Conservation (phyloP, 2,113 vertebrate species). For the Phoxinus phoxinus region DNA sequence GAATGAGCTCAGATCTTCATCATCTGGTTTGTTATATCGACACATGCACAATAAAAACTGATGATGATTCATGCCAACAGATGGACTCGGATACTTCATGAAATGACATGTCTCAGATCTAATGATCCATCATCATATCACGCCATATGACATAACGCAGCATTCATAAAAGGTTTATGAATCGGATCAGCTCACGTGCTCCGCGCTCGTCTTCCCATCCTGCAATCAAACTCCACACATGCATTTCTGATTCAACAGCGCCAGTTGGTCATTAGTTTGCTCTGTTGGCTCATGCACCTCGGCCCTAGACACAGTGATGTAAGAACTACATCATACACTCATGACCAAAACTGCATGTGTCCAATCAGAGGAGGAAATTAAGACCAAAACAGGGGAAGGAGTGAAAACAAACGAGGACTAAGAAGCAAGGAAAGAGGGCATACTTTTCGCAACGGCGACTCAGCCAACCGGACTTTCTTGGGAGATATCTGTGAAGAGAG, state of each 20-base stretch:
- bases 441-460: constrained; percentile 83
- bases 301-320: not conserved
- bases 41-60: constrained; percentile 49
- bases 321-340: constrained; percentile 56
- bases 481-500: constrained; percentile 87
- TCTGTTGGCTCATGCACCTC: constrained; percentile 61
- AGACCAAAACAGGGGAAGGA: constrained; percentile 33
- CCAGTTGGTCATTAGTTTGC: too few species aligned
- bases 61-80: constrained; percentile 53
- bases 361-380: constrained; percentile 57
- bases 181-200: not conserved
- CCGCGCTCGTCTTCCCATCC: not conserved
- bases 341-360: constrained; percentile 68
- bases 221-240: not conserved
- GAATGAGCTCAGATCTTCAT: too few species aligned
- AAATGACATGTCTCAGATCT: constrained; percentile 46
- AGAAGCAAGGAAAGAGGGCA: constrained; percentile 72
- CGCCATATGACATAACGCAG: not conserved
- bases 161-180: constrained; percentile 36
- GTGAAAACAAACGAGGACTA: constrained; percentile 57
- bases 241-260: constrained; percentile 31
- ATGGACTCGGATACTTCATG: not conserved
- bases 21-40: not conserved
- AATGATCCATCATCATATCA: constrained; percentile 12
- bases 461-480: constrained; percentile 81